Evolutionary conservation across 2,113 vertebrate species (phyloP), one percentile per base, ranked within the genome.

Genomic region (Bujurquina vittata): DNA sequence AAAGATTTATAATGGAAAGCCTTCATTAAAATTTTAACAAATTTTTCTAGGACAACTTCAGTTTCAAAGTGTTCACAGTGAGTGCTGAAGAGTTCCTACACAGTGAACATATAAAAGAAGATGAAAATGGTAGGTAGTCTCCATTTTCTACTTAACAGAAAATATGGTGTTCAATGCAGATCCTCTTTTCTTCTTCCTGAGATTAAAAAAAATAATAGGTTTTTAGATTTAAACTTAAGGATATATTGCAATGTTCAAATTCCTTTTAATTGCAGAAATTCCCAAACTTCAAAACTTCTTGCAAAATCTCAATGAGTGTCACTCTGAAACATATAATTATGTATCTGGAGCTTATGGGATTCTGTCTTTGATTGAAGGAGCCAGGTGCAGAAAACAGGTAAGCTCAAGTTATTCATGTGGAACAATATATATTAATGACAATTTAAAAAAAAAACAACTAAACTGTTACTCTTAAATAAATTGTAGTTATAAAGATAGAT

Each of bases 321-420:
- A 84, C 77, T 84, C 85, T 58, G 61, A 81, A 61, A 79, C 83
- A 43, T 23, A 74, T 0, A 89, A 80, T 56, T 90, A 62, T 83
- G 87, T 92, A 33, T 86, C 65, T 40, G 61, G 85, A 80, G 91
- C 83, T 60, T 3, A 11, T 23, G 73, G 79, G 72, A 87, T 92
- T 83, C 85, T 92, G n/a, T 87, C 75, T 56, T 62, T 90, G 69
- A 92, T 92, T 79, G 72, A 87, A 63, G 78, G 78, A 2, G 46
- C 87, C 55, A 62, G 12, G 1, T 0, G 9, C 37, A 23, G 5
- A 62, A 29, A 29, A 49, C 37, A 15, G 83, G 86, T 89, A 49
- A 63, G 67, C 61, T 49, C 26, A 26, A 26, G 26, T 26, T 26
- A 26, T 26, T 26, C 26, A 26, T 26, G 60, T 62, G 60, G 61